phyloP scores from a whole-genome alignment of 2,113 vertebrate species.

The Notiomystis cincta region DNA sequence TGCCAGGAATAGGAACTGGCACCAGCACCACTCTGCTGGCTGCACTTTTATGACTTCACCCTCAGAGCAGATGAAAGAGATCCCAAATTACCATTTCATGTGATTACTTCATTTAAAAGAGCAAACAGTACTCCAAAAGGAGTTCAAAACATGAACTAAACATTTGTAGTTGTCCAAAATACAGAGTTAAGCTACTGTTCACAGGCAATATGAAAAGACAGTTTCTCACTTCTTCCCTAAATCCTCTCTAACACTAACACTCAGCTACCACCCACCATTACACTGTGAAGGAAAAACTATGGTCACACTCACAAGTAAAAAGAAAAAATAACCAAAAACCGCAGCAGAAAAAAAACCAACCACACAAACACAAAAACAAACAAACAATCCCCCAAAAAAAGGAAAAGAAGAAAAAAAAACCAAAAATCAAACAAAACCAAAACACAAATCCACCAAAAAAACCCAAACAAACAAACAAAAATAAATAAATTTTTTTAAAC shows the following conservation, averaged over 20 bases:
- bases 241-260: not conserved
- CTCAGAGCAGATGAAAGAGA: accelerated
- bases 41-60: accelerated
- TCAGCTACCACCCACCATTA: not conserved
- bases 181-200: accelerated
- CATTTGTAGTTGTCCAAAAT: not conserved
- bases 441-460: too few relatives aligned
- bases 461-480: not conserved
- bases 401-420: not conserved
- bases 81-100: not conserved
- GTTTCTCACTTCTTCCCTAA: not conserved
- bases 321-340: not conserved
- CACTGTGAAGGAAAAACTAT: not conserved
- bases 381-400: not conserved
- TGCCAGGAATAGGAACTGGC: not conserved
- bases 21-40: not conserved
- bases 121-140: accelerated
- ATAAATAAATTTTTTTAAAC: too few relatives aligned
- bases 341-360: not conserved
- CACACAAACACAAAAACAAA: not conserved
- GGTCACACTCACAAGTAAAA: not conserved
- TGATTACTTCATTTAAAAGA: not conserved
- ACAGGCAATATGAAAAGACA: not conserved
- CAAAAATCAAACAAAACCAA: too few relatives aligned
- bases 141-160: not conserved